A percentile compares a stretch with the other conserved stretches of the same genome.
Conservation (phyloP, 2,797 vertebrate species). For the Columba guinea region DNA sequence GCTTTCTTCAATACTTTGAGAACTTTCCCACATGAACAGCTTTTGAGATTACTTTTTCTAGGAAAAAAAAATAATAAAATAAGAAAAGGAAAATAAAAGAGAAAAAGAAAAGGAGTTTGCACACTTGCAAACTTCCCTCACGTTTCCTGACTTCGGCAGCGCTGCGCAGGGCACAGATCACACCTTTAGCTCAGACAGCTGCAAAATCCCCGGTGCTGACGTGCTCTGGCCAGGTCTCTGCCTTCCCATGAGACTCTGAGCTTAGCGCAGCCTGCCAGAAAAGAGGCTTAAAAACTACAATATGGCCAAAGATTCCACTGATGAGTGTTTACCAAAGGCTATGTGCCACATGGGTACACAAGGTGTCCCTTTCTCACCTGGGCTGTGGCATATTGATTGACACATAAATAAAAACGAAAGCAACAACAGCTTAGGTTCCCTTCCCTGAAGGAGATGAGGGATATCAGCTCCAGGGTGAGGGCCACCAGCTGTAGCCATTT, state of each 20-base stretch:
- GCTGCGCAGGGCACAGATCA: background rate
- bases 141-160: background rate
- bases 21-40: background rate
- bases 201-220: background rate
- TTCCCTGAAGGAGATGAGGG: background rate
- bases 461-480: background rate
- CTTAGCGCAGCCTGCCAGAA: background rate
- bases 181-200: background rate
- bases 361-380: background rate
- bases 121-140: background rate
- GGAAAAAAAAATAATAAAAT: too few species aligned
- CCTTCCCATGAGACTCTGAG: background rate
- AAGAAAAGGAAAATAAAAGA: too few species aligned
- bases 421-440: background rate
- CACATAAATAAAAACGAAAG: background rate
- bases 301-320: background rate
- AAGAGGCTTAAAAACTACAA: background rate
- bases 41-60: background rate
- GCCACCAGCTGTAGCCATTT: background rate
- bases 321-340: background rate
- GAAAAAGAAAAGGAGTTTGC: too few species aligned
- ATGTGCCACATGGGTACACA: fast-evolving
- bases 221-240: background rate
- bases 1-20: background rate
- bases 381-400: background rate